phyloP scores from a whole-genome alignment of 2,113 vertebrate species.

The Protobothrops mucrosquamatus region DNA sequence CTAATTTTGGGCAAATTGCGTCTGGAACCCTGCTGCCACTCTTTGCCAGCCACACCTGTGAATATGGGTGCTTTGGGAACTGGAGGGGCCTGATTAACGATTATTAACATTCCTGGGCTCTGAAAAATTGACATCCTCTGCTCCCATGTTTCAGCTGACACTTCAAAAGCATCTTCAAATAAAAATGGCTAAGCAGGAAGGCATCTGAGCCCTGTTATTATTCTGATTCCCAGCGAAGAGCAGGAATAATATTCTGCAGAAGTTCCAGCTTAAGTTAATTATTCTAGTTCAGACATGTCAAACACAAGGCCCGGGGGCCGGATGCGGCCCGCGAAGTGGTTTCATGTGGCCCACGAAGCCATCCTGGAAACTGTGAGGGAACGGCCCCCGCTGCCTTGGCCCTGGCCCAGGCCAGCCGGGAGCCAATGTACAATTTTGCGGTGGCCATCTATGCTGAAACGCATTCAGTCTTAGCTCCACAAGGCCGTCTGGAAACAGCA shows the following conservation, averaged over 20 bases:
- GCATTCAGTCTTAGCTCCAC: too few species aligned
- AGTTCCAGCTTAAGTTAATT: background rate
- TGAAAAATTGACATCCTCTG: background rate
- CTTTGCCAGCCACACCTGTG: background rate
- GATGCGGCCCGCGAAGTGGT: too few species aligned
- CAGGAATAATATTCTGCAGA: background rate
- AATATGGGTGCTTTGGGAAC: background rate
- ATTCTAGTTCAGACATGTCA: background rate
- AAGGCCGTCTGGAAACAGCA: too few species aligned
- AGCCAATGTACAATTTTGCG: too few species aligned
- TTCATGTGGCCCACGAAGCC: too few species aligned
- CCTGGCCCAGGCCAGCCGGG: too few species aligned
- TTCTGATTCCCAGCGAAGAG: background rate
- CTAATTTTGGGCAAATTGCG: background rate
- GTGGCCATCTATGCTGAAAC: too few species aligned
- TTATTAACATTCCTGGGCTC: constrained; percentile 6
- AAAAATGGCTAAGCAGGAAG: background rate
- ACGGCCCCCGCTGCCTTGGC: too few species aligned
- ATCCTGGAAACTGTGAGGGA: too few species aligned
- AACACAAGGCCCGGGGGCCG: too few species aligned
- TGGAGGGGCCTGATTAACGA: background rate
- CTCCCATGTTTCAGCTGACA: background rate
- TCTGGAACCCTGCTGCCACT: background rate
- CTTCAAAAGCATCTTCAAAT: background rate
- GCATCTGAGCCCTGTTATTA: background rate